These are phyloP conservation scores for Ditula angustiorana DNA, from an alignment of 2,888 invertebrate genomes.

Conservation along the genomic window DNA sequence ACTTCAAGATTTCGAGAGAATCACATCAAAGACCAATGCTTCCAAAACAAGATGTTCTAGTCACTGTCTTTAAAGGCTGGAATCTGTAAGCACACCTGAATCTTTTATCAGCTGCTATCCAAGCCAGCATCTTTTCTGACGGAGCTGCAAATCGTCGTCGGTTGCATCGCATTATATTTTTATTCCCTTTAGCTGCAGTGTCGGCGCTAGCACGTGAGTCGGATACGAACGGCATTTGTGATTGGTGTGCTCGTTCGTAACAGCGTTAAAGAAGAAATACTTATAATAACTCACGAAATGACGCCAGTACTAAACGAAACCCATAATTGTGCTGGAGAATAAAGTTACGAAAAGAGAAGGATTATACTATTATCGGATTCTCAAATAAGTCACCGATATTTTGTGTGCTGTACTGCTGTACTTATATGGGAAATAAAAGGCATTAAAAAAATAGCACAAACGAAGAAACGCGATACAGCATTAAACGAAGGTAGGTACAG, in stretches of 20 bases:
- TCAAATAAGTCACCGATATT: too few species aligned
- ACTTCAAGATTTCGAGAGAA: too few species aligned
- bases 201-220: conserved; percentile 19
- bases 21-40: not conserved
- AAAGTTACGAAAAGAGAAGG: too few species aligned
- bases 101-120: conserved; percentile 15
- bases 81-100: conserved; percentile 3
- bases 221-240: conserved; percentile 17
- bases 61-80: not conserved
- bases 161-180: conserved; percentile 36
- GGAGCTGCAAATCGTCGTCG: conserved; percentile 32
- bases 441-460: too few species aligned
- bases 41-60: too few species aligned
- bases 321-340: too few species aligned
- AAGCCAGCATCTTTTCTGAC: conserved; percentile 17
- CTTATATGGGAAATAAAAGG: too few species aligned
- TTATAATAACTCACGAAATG: conserved; percentile 1
- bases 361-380: too few species aligned
- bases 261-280: conserved; percentile 25
- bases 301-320: too few species aligned
- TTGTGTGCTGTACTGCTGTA: too few species aligned
- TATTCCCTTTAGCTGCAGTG: conserved; percentile 26
- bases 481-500: too few species aligned
- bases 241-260: conserved; percentile 27
- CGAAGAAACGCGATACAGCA: too few species aligned